Percentiles rank a stretch among this genome's conserved stretches.
Conservation (phyloP, 1,140 invertebrate genomes). For the Nasonia giraulti region DNA sequence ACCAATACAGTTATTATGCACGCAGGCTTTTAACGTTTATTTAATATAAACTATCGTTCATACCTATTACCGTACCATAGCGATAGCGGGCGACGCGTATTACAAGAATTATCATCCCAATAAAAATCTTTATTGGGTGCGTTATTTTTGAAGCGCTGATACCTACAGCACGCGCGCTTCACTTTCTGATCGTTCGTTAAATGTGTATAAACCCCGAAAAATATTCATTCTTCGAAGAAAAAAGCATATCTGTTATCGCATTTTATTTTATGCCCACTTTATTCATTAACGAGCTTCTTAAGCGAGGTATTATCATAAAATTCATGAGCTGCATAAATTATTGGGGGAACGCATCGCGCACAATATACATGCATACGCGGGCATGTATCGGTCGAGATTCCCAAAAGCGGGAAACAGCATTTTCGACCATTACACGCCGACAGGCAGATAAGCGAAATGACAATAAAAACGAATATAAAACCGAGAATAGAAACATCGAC, state of each 20-base stretch:
- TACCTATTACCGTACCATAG: conserved; percentile 25
- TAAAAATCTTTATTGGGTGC: conserved; percentile 42
- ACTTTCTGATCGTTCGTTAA: conserved; percentile 45
- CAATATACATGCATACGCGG: conserved; percentile 8
- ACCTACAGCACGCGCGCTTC: conserved; percentile 5
- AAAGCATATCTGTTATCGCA: conserved; percentile 44
- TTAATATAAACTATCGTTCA: conserved; percentile 44
- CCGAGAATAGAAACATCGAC: not conserved
- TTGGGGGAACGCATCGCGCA: conserved; percentile 32
- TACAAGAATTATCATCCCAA: conserved; percentile 46
- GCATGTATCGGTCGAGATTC: conserved; percentile 28
- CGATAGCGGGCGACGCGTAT: conserved; percentile 8
- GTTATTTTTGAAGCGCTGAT: conserved; percentile 31
- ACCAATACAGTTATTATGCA: conserved; percentile 15
- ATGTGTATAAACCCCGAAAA: conserved; percentile 9
- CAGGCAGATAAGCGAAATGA: not conserved
- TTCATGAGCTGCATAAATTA: conserved; percentile 50
- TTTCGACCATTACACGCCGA: conserved; percentile 41
- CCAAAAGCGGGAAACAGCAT: conserved; percentile 41
- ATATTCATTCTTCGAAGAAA: conserved; percentile 34
- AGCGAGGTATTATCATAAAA: conserved; percentile 50
- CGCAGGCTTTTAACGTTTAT: conserved; percentile 37
- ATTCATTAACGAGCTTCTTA: conserved; percentile 50
- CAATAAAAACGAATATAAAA: conserved; percentile 48
- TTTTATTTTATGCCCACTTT: conserved; percentile 49